These are phyloP conservation scores for Glandiceps talaboti DNA, from an alignment of 53 echinoderm and acorn worm genomes.

Conservation along the genomic window DNA sequence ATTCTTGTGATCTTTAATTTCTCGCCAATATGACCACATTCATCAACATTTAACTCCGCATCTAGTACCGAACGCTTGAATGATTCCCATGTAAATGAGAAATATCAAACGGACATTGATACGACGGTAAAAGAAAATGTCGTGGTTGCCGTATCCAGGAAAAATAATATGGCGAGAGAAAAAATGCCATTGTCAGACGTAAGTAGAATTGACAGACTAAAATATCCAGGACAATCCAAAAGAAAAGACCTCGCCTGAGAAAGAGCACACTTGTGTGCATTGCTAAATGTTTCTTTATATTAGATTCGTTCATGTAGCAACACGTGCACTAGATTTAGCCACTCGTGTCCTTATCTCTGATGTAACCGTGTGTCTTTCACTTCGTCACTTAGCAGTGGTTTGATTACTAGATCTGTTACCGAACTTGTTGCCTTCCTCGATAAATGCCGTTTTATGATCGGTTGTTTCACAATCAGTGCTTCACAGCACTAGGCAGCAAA, in stretches of 20 bases:
- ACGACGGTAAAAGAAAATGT: neutral
- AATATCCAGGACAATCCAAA: neutral
- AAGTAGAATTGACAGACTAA: neutral
- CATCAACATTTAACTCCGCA: neutral
- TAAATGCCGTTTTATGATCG: too few relatives aligned
- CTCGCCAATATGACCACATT: neutral
- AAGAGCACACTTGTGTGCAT: neutral
- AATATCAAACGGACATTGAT: neutral
- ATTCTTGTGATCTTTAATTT: too few relatives aligned
- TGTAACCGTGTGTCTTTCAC: too few relatives aligned
- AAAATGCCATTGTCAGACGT: neutral
- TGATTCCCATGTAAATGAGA: neutral
- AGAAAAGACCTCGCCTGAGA: neutral
- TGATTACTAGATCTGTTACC: too few relatives aligned
- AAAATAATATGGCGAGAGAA: neutral
- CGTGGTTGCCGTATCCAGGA: neutral
- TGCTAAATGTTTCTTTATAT: neutral
- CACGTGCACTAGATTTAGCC: neutral
- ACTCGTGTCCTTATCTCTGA: neutral
- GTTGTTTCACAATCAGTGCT: too few relatives aligned
- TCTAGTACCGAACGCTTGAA: too few relatives aligned
- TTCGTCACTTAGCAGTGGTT: too few relatives aligned
- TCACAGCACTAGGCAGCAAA: too few relatives aligned
- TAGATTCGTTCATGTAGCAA: neutral
- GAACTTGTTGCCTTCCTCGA: too few relatives aligned